Base-by-base conservation (phyloP, 2,888 invertebrate species). In the Entomobrya multifasciata region DNA sequence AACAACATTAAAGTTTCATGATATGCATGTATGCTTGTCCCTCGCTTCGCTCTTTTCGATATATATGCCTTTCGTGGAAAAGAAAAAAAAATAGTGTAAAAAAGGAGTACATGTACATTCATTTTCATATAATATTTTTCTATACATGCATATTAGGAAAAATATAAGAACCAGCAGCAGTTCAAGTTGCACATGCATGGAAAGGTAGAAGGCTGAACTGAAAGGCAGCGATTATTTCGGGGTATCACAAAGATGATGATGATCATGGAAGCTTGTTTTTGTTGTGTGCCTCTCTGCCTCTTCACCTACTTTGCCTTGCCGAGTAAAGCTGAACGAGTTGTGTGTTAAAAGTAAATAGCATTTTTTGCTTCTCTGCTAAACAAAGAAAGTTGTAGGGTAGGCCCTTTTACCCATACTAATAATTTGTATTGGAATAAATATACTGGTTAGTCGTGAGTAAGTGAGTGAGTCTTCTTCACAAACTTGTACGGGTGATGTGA, bases 361-460 rank as follows among this genome's bases (percentile, higher is more conserved):
- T 76, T 60, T 60, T 80, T 62, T 70, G 57, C 5, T 36, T 4
- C 36, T 36, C 36, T 79, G 86, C 86, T 86, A 88, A 88, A 89
- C 88, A 89, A 89, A 88, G 88, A 87, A 88, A 87, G 76, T 87
- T 84, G 70, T 86, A 88, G 88, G 87, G 88, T 89, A 88, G 89
- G 87, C 88, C 88, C 88, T 89, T 88, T 88, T 87, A 82, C 82
- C n/a, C n/a, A n/a, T n/a, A 76, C 87, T 74, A 70, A 72, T 55
- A 52, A 77, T 79, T n/a, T 20, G 30, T 79, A 47, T 65, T 49
- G 10, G 44, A 70, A 67, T 57, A 70, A 62, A 41, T 4, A 36
- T 36, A 8, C 4, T 36, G 36, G 8, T 36, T n/a, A n/a, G n/a
- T n/a, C n/a, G n/a, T n/a, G n/a, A 8, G 36, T 36, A 36, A 6